These are phyloP conservation scores for Alcedo atthis DNA, from an alignment of 2,797 vertebrate genomes.

Conservation along the genomic window DNA sequence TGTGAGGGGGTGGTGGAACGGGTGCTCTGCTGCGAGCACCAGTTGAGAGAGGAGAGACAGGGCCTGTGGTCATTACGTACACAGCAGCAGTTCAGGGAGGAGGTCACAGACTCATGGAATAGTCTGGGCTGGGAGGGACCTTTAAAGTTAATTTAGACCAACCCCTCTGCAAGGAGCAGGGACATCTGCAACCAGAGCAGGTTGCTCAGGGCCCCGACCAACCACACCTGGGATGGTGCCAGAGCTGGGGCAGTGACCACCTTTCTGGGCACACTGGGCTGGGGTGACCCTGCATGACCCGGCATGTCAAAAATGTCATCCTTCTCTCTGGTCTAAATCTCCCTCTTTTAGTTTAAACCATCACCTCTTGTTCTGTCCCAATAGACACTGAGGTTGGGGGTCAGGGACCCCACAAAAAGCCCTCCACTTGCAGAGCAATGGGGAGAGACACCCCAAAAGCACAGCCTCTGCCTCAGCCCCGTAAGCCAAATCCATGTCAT, in stretches of 20 bases:
- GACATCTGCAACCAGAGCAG: background rate
- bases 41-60: background rate
- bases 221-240: background rate
- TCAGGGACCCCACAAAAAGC: background rate
- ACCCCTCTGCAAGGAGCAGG: background rate
- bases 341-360: background rate
- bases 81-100: background rate
- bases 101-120: background rate
- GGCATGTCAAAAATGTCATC: background rate
- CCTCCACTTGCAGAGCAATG: background rate
- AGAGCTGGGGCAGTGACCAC: background rate
- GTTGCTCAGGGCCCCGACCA: background rate
- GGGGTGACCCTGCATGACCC: background rate
- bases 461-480: background rate
- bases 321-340: background rate
- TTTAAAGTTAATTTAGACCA: background rate
- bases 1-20: background rate
- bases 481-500: fast-evolving
- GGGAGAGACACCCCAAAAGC: background rate
- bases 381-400: background rate
- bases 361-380: background rate
- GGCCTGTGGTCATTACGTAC: fast-evolving
- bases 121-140: background rate
- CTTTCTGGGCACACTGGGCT: too few species aligned
- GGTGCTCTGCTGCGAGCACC: background rate